Evolutionary conservation across 2,113 vertebrate species (phyloP).

Genomic region (Pitta sordida): DNA sequence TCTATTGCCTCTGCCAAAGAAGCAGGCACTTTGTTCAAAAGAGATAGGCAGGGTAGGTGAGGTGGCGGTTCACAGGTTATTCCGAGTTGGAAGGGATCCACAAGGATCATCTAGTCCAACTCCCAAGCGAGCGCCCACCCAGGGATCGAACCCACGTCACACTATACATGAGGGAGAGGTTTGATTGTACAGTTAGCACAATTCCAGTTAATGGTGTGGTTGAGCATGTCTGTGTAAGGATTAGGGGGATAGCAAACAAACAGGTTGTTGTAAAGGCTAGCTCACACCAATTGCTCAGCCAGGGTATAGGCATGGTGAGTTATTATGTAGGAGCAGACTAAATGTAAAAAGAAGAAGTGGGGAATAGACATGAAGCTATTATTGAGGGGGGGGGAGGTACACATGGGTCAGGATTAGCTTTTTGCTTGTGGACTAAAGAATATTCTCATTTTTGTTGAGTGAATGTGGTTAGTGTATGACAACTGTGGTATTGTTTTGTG

Average conservation of each 20-base stretch:
- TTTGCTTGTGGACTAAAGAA: not conserved
- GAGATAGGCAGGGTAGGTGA: not conserved
- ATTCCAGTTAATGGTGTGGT: not conserved
- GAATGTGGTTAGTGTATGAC: not conserved
- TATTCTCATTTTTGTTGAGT: not conserved
- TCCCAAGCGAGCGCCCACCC: too few species aligned
- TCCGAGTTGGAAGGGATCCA: too few species aligned
- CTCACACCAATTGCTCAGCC: not conserved
- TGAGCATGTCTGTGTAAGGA: not conserved
- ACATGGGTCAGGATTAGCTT: not conserved
- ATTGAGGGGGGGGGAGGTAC: not conserved
- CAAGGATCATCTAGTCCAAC: too few species aligned
- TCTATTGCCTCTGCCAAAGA: not conserved
- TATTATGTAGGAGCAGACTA: not conserved
- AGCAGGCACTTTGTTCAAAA: not conserved
- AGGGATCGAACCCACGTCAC: too few species aligned
- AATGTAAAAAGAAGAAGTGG: too few species aligned
- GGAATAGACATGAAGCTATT: not conserved
- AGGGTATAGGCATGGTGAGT: not conserved
- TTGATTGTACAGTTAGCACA: not conserved
- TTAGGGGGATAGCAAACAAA: not conserved
- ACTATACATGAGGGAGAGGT: not conserved
- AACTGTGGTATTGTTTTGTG: not conserved
- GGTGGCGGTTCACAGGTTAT: too few species aligned
- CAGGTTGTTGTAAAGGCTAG: not conserved